Evolutionary conservation across 2,888 invertebrate species (phyloP).

Genomic region (Cacoxenus indagator): DNA sequence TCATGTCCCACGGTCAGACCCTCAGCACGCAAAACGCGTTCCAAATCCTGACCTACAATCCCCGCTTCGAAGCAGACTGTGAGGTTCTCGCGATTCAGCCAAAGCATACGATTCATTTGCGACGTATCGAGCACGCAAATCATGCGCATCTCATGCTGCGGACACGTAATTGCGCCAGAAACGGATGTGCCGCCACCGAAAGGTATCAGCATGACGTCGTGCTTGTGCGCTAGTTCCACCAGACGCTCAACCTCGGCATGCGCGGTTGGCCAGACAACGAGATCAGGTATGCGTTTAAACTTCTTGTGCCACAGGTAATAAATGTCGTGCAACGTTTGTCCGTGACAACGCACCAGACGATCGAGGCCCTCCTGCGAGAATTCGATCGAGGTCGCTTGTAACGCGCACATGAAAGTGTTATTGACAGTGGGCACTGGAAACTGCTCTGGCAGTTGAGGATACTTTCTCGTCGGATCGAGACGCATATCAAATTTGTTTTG

Average conservation of each 20-base stretch:
- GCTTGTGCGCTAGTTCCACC: slow-evolving; percentile 80
- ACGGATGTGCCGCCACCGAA: slow-evolving; percentile 97
- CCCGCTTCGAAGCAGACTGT: slow-evolving; percentile 89
- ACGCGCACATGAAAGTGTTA: slow-evolving; percentile 74
- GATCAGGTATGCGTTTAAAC: slow-evolving; percentile 90
- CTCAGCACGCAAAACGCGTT: slow-evolving; percentile 82
- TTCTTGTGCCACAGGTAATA: slow-evolving; percentile 80
- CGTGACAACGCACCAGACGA: slow-evolving; percentile 89
- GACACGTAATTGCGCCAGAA: slow-evolving; percentile 89
- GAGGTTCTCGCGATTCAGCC: slow-evolving; percentile 90
- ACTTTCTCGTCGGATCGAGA: slow-evolving; percentile 67
- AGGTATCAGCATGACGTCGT: slow-evolving; percentile 88
- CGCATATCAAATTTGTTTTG: slow-evolving; percentile 79
- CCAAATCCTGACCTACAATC: slow-evolving; percentile 94
- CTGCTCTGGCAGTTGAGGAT: slow-evolving; percentile 74
- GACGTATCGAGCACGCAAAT: slow-evolving; percentile 94
- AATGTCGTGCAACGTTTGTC: slow-evolving; percentile 94
- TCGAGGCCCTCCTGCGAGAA: slow-evolving; percentile 84
- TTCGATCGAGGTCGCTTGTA: slow-evolving; percentile 74
- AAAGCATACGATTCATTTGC: slow-evolving; percentile 94
- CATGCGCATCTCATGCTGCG: slow-evolving; percentile 80
- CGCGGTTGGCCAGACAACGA: slow-evolving; percentile 91
- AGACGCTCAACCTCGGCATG: slow-evolving; percentile 89
- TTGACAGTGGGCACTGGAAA: slow-evolving; percentile 80
- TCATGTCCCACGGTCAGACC: slow-evolving; percentile 96